Conservation (phyloP, 1,140 invertebrate genomes). For the Panulirus ornatus region DNA sequence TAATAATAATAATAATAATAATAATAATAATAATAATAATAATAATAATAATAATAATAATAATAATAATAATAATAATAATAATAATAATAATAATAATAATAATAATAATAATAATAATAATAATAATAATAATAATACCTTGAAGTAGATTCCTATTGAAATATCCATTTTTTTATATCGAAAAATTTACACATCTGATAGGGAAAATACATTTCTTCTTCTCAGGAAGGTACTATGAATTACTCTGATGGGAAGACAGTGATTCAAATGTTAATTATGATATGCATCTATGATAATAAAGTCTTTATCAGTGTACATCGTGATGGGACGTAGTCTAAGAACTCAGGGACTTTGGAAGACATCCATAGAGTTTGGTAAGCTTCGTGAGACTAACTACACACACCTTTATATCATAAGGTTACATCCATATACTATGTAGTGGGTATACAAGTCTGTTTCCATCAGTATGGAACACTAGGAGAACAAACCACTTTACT, state of each 20-base stretch:
- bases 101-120: too few relatives aligned
- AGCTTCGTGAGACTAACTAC: neutral
- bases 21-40: too few relatives aligned
- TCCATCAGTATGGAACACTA: too few relatives aligned
- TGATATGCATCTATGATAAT: neutral
- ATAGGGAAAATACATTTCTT: neutral
- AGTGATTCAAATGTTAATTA: neutral
- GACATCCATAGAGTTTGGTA: neutral
- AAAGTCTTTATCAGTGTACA: neutral
- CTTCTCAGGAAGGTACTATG: neutral
- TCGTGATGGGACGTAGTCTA: neutral
- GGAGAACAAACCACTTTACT: too few relatives aligned
- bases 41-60: too few relatives aligned
- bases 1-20: too few relatives aligned
- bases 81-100: too few relatives aligned
- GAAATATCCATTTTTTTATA: slow-evolving; percentile 4
- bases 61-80: too few relatives aligned
- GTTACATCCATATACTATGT: neutral
- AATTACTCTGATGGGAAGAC: neutral
- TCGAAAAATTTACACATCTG: slow-evolving; percentile 16
- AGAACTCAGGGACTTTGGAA: neutral
- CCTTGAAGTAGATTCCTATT: neutral
- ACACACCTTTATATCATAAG: slow-evolving; percentile 9
- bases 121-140: neutral
- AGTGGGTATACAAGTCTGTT: too few relatives aligned